Conservation (phyloP, 2,888 invertebrate species). For the Falcaria lacertinaria region DNA sequence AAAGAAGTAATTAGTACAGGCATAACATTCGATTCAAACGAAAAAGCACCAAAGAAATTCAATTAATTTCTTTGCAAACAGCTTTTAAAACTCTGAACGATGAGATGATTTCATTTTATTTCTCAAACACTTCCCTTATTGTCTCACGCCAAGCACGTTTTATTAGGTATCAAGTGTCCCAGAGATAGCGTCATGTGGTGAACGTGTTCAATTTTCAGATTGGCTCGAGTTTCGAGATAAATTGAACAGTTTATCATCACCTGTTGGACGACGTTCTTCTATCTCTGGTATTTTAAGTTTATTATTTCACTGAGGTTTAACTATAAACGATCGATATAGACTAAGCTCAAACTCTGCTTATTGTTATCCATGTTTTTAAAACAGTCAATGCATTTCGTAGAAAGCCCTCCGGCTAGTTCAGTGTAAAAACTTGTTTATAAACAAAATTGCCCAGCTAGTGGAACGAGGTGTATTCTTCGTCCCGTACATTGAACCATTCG, state of each 20-base stretch:
- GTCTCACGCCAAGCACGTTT: background rate
- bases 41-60: no score
- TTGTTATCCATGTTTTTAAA: no score
- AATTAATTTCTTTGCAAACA: no score
- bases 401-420: background rate
- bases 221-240: conserved; percentile 10
- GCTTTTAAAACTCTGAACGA: background rate
- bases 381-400: background rate
- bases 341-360: no score
- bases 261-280: background rate
- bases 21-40: no score
- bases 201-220: conserved; percentile 10
- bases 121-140: background rate
- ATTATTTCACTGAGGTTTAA: background rate
- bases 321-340: no score
- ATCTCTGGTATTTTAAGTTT: background rate
- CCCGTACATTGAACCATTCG: background rate
- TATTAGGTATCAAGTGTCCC: conserved; percentile 22
- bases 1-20: no score
- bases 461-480: background rate
- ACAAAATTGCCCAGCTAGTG: background rate
- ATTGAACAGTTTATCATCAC: conserved; percentile 7
- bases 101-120: background rate
- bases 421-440: background rate
- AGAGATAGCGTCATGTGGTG: conserved; percentile 20